Conservation (phyloP, 2,113 vertebrate genomes). For the Stigmatopora nigra region DNA sequence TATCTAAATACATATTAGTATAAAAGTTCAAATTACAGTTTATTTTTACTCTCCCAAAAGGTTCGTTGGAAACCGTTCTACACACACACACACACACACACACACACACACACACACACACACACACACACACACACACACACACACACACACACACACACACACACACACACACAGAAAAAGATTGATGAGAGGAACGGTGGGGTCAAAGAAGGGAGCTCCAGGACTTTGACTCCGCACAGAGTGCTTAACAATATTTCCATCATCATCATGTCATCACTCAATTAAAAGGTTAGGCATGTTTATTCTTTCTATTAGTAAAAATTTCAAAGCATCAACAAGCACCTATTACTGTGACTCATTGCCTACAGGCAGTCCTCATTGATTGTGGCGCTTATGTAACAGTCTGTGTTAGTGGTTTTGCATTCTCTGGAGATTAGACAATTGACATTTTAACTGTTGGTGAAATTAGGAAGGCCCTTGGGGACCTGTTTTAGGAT, state of each 20-base stretch:
- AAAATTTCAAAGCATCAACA: slow-evolving; percentile 64
- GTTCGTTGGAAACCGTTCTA: slow-evolving; percentile 8
- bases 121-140: slow-evolving; percentile 50
- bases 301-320: slow-evolving; percentile 67
- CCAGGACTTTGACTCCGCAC: slow-evolving; percentile 30
- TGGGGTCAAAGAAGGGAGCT: slow-evolving; percentile 44
- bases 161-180: slow-evolving; percentile 48
- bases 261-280: slow-evolving; percentile 65
- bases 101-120: slow-evolving; percentile 49
- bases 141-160: slow-evolving; percentile 50
- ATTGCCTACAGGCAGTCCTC: slow-evolving; percentile 41
- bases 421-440: slow-evolving; percentile 9
- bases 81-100: slow-evolving; percentile 51
- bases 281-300: slow-evolving; percentile 72
- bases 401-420: slow-evolving; percentile 25
- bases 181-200: slow-evolving; percentile 17
- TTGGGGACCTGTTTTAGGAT: no score
- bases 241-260: slow-evolving; percentile 46
- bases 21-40: not conserved
- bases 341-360: slow-evolving; percentile 51
- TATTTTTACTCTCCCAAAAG: not conserved
- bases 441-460: no score
- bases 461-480: no score
- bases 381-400: slow-evolving; percentile 39
- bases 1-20: no score